A percentile compares a stretch with the other conserved stretches of the same genome.
Conservation (phyloP, 2,888 invertebrate genomes). For the Nudaria mundana region DNA sequence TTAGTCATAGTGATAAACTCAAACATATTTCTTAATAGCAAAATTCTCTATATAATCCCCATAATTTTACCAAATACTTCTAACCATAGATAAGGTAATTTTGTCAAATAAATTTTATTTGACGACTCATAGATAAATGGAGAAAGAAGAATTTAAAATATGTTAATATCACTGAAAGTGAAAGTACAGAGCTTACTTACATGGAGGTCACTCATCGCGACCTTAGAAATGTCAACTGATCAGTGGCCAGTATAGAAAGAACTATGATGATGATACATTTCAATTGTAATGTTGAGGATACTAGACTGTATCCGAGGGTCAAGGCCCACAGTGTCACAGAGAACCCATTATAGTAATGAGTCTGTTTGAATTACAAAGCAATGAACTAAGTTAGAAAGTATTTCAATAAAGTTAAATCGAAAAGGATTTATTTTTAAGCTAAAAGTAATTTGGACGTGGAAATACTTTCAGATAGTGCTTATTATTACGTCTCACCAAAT, state of each 20-base stretch:
- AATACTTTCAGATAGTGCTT: too few relatives aligned
- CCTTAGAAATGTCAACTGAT: conserved; percentile 34
- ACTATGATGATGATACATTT: conserved; percentile 12
- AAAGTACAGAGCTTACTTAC: conserved; percentile 32
- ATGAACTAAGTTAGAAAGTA: too few relatives aligned
- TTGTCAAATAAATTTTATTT: conserved; percentile 13
- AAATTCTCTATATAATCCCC: not conserved
- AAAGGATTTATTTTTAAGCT: too few relatives aligned
- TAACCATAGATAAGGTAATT: not conserved
- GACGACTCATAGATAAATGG: conserved; percentile 12
- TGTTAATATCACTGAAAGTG: conserved; percentile 37
- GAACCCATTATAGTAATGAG: conserved; percentile 34
- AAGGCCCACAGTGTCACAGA: too few relatives aligned
- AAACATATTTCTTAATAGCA: not conserved
- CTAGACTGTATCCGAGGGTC: too few relatives aligned
- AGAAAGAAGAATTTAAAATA: conserved; percentile 16
- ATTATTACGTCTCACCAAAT: too few relatives aligned
- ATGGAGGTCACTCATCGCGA: conserved; percentile 32
- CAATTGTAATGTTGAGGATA: conserved; percentile 9
- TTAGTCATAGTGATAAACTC: not conserved
- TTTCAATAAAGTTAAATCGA: too few relatives aligned
- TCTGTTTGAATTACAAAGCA: conserved; percentile 34
- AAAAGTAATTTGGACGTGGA: too few relatives aligned
- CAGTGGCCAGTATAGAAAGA: conserved; percentile 21
- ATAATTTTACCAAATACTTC: not conserved